Evolutionary conservation across 2,888 invertebrate genomes (phyloP).

Genomic region (Drosophila leonis): DNA sequence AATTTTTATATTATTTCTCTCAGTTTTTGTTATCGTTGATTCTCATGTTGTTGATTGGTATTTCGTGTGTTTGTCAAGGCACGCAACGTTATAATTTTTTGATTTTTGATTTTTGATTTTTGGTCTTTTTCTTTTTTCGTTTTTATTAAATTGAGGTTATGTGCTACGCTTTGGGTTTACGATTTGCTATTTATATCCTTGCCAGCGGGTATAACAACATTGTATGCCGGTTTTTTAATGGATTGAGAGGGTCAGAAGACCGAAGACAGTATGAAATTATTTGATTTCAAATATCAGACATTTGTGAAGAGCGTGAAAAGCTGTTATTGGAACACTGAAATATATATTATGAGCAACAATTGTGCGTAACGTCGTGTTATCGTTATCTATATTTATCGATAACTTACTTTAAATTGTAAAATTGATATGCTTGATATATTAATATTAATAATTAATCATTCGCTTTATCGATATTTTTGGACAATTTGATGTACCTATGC

Average conservation of each 20-base stretch:
- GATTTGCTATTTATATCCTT: slow-evolving; percentile 32
- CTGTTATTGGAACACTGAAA: neutral
- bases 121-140: neutral
- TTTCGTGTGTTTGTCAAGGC: slow-evolving; percentile 71
- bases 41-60: slow-evolving; percentile 75
- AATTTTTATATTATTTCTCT: slow-evolving; percentile 54
- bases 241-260: neutral
- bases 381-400: neutral
- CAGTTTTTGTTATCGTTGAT: slow-evolving; percentile 45
- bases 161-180: slow-evolving; percentile 17
- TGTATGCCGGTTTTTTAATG: slow-evolving; percentile 26
- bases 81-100: slow-evolving; percentile 58
- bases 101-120: neutral
- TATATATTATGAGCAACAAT: neutral
- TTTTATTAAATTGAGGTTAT: slow-evolving; percentile 45
- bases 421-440: too few relatives aligned
- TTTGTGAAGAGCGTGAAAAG: neutral
- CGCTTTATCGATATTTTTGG: too few relatives aligned
- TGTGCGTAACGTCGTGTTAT: neutral
- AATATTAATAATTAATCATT: too few relatives aligned
- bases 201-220: slow-evolving; percentile 26
- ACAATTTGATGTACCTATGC: too few relatives aligned
- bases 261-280: neutral
- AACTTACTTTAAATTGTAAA: neutral
- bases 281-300: neutral